Evolutionary conservation across 2,113 vertebrate species (phyloP), one percentile per base, ranked within the genome.

Genomic region (Ophiodon elongatus): DNA sequence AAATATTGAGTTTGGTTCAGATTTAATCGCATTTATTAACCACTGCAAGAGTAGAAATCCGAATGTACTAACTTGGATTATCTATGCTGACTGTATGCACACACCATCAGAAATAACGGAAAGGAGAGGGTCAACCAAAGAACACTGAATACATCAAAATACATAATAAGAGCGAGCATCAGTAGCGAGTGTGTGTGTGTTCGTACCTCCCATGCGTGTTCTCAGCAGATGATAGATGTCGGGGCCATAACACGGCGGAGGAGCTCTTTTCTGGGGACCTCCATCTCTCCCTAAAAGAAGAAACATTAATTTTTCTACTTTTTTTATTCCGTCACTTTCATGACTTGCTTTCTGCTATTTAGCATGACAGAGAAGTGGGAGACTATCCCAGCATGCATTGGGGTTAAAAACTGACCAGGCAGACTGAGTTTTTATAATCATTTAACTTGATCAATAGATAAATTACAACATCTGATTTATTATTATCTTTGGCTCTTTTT

Each of bases 141-240:
- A 43, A 31, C 25, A 23, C 17, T 14, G 10, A 73, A 11, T 8
- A 41, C 2, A 45, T 17, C 45, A 39, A 17, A 56, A 45, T 10
- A 19, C 19, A 50, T 27, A 33, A 8, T n/a, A 31, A 52, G 29
- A 47, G 21, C 14, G 27, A 35, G 59, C 5, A 23, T 27, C 45
- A 19, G 5, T 31, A 45, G 33, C 11, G 19, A 66, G 21, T 33
- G 41, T 54, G 4, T 57, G 17, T 37, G 39, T 69, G 54, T 80
- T 74, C 59, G 2, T 92, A 91, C 93, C 89, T 81, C 95, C 96
- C 89, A 96, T 97, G 60, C 96, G 96, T 39, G 96, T 93, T 81
- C 96, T 97, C 87, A 99, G 83, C 68, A 99, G 94, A 84, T 99
- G 98, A 82, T 98, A 98, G 89, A 99, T 96, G 77, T 99, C 98